Percentiles rank a stretch among this genome's conserved stretches.
phyloP scores from a whole-genome alignment of 2,797 vertebrate genomes.

The Urophycis tenuis region DNA sequence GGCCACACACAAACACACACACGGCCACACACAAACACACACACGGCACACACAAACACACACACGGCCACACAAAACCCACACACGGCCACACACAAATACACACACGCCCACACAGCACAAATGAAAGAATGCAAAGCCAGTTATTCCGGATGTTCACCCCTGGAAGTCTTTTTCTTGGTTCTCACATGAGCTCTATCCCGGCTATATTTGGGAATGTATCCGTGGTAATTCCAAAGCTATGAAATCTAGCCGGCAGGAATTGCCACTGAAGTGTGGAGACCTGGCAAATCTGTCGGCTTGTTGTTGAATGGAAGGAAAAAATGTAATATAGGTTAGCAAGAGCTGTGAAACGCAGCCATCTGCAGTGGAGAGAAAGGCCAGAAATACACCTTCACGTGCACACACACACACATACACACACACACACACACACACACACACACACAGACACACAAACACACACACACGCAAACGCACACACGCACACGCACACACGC shows the following conservation, averaged over 20 bases:
- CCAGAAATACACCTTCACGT: conserved; percentile 31
- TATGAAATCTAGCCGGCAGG: conserved; percentile 30
- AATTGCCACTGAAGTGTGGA: conserved; percentile 13
- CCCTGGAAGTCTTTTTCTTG: background rate
- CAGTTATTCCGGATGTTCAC: background rate
- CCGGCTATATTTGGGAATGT: background rate
- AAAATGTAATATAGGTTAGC: conserved; percentile 43
- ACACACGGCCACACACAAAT: background rate
- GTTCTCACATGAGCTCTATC: background rate
- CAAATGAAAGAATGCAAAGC: conserved; percentile 2
- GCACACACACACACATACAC: background rate
- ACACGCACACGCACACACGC: conserved; percentile 8
- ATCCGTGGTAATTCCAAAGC: conserved; percentile 27
- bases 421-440: conserved; percentile 3
- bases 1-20: background rate
- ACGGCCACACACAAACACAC: background rate
- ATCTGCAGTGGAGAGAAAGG: conserved; percentile 26
- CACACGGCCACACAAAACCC: background rate
- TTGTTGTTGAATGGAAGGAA: conserved; percentile 32
- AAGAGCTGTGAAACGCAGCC: conserved; percentile 32
- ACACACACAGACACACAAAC: conserved; percentile 19
- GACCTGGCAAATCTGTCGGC: conserved; percentile 24
- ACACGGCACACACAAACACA: background rate
- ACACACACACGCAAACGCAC: conserved; percentile 1
- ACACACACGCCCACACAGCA: background rate